Conservation (phyloP, 2,113 vertebrate genomes). For the Aix galericulata region DNA sequence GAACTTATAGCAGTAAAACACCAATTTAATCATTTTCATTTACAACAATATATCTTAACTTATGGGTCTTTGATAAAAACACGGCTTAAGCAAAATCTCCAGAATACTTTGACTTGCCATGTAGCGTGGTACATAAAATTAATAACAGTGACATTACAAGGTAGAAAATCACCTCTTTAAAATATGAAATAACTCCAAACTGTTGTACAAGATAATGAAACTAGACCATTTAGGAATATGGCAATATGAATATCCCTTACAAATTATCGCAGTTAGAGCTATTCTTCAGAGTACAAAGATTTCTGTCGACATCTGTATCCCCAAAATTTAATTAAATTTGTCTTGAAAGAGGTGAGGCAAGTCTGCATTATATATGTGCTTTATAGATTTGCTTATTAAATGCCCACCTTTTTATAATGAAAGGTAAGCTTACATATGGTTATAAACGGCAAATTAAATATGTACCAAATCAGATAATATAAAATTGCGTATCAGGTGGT, state of each 20-base stretch:
- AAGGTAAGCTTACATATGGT: background rate
- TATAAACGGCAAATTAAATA: conserved; percentile 39
- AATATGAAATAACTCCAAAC: conserved; percentile 8
- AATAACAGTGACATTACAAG: background rate
- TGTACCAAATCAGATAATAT: background rate
- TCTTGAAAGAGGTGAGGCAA: background rate
- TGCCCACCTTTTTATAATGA: conserved; percentile 11
- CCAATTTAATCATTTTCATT: background rate
- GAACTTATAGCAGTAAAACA: conserved; percentile 1
- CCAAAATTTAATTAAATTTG: conserved; percentile 20
- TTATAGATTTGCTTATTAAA: conserved; percentile 47
- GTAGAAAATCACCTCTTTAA: conserved; percentile 3
- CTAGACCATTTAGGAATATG: background rate
- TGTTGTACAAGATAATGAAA: background rate
- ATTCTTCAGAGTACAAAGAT: background rate
- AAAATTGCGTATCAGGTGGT: background rate
- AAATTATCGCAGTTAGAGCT: background rate
- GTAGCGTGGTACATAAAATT: background rate
- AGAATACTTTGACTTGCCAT: background rate
- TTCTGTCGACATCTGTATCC: background rate
- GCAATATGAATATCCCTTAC: background rate
- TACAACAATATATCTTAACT: background rate
- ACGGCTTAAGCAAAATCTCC: background rate
- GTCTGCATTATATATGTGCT: background rate
- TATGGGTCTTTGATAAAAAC: background rate